Evolutionary conservation across 1,140 invertebrate species (phyloP), one percentile per base, ranked within the genome.

Genomic region (Zaprionus capensis): DNA sequence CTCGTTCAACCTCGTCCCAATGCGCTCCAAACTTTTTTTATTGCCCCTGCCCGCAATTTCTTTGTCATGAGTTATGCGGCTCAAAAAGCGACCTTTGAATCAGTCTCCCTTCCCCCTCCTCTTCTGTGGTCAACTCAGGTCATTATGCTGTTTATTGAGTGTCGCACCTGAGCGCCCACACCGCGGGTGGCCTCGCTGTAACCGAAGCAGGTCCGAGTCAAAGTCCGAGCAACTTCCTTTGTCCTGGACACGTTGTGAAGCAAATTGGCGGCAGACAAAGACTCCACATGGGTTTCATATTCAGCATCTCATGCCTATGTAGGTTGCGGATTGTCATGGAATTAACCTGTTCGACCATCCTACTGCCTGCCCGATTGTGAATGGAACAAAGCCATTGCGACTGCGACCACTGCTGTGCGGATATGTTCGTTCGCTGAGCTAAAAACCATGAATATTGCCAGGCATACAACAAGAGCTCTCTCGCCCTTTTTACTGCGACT

Each of bases 71-170:
- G 81, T 84, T 88, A 87, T 87, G 83, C 71, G 69, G 76, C 76
- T 41, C 26, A 36, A 14, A 24, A 26, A 14, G 51, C 65, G 61
- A 82, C 76, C 80, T 83, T 76, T 83, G 44, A 71, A 61, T 57
- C 44, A 6, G 22, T n/a, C 22, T 3, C 3, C 0, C 5, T 53
- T 15, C 36, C 24, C 4, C 24, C 49, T n/a, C 15, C 41, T 17
- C 24, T 5, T 15, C 72, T 76, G 81, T 71, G 84, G 85, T 90
- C 85, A 88, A 72, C 64, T 70, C 49, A 75, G 83, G 72, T 73
- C 86, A 90, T 90, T 85, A 85, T 90, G 36, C 73, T 76, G 85
- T 82, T 90, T 90, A 90, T 90, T 90, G 85, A 80, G 81, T 78
- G 75, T 68, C 78, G 80, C 81, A 91, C 81, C 86, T 90, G 85